Evolutionary conservation across 2,888 invertebrate species (phyloP).

Genomic region (Drosophila barbarae): DNA sequence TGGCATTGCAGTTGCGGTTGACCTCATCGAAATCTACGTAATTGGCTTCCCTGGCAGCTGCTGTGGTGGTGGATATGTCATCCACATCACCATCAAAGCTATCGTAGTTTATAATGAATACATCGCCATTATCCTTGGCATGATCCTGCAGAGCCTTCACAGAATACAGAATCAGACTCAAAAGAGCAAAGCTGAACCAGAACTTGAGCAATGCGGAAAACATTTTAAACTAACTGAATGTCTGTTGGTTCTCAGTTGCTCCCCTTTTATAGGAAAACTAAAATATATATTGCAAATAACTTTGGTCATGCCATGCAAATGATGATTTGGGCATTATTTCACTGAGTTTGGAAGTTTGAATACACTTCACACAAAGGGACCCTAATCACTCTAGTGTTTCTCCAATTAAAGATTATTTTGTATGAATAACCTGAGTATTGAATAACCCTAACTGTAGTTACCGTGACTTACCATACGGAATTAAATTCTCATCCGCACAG

Average conservation of each 20-base stretch:
- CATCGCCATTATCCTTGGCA: slow-evolving; percentile 75
- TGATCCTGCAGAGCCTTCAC: slow-evolving; percentile 38
- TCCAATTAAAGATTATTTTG: slow-evolving; percentile 10
- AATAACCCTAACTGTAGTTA: not conserved
- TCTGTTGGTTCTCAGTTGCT: not conserved
- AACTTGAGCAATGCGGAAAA: slow-evolving; percentile 5
- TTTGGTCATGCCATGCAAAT: slow-evolving; percentile 44
- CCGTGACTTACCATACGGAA: slow-evolving; percentile 52
- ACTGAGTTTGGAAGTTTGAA: slow-evolving; percentile 33
- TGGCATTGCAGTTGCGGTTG: slow-evolving; percentile 81
- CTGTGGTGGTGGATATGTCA: slow-evolving; percentile 49
- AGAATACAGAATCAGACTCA: slow-evolving; percentile 19
- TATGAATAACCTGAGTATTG: not conserved
- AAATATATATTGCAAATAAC: slow-evolving; percentile 1
- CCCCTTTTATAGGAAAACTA: slow-evolving; percentile 23
- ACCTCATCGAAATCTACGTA: slow-evolving; percentile 78
- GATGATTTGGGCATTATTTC: slow-evolving; percentile 17
- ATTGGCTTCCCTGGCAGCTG: slow-evolving; percentile 24
- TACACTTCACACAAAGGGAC: slow-evolving; percentile 29
- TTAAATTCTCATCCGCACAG: slow-evolving; percentile 51
- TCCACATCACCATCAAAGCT: slow-evolving; percentile 59
- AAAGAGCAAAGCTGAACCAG: slow-evolving; percentile 10
- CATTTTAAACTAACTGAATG: slow-evolving; percentile 40
- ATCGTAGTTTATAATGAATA: slow-evolving; percentile 65
- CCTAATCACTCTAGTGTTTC: slow-evolving; percentile 7